These are phyloP conservation scores for Sipha flava DNA, from an alignment of 1,140 invertebrate genomes.

Conservation along the genomic window DNA sequence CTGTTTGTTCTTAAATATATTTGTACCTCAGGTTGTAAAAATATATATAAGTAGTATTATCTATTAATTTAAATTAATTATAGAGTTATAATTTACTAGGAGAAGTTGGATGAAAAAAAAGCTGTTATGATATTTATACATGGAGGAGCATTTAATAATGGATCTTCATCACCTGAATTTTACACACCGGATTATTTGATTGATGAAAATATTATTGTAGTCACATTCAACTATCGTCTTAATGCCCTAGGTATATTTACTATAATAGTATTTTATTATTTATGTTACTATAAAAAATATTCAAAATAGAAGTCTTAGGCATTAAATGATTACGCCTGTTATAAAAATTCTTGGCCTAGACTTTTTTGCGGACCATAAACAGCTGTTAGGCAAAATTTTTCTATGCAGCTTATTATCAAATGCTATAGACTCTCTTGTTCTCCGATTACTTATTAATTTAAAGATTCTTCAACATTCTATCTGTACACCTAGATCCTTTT, in stretches of 20 bases:
- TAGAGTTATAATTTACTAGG: background rate
- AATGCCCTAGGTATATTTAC: conserved; percentile 47
- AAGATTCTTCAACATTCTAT: too few relatives aligned
- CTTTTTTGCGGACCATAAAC: too few relatives aligned
- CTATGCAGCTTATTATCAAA: too few relatives aligned
- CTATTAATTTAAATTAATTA: too few relatives aligned
- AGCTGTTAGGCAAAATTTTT: too few relatives aligned
- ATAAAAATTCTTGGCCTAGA: too few relatives aligned
- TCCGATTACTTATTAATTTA: too few relatives aligned
- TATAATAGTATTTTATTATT: background rate
- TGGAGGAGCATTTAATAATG: conserved; percentile 49
- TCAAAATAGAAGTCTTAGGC: too few relatives aligned
- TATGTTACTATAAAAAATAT: background rate
- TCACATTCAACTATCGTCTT: conserved; percentile 71
- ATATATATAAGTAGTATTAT: background rate
- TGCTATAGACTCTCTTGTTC: too few relatives aligned
- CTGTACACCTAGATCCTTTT: too few relatives aligned
- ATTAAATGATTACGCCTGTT: too few relatives aligned
- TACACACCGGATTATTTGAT: conserved; percentile 61
- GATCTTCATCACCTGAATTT: conserved; percentile 49
- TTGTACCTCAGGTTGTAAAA: conserved; percentile 25
- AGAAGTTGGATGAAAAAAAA: conserved; percentile 31
- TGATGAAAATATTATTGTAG: conserved; percentile 63
- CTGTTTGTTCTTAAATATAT: conserved; percentile 36
- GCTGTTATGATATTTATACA: conserved; percentile 60